Percentiles rank a stretch among this genome's conserved stretches.
Conservation (phyloP, 2,113 vertebrate genomes). For the Triplophysa dalaica region DNA sequence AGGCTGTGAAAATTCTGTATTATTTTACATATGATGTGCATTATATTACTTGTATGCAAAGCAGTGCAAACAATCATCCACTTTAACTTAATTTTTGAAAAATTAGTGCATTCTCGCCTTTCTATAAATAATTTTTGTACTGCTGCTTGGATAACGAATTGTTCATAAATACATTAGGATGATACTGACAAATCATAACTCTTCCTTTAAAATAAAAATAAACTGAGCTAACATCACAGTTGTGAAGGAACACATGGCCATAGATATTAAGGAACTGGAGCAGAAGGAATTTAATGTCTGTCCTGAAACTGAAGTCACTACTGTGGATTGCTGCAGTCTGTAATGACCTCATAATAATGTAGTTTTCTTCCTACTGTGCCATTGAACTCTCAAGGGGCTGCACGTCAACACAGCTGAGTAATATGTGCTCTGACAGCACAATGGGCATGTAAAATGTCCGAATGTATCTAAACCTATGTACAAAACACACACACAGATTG, state of each 20-base stretch:
- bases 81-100: not conserved
- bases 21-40: too few relatives aligned
- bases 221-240: not conserved
- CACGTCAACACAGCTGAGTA: slow-evolving; percentile 18
- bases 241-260: slow-evolving; percentile 15
- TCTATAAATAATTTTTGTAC: not conserved
- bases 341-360: slow-evolving; percentile 43
- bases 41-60: not conserved
- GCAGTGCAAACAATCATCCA: not conserved
- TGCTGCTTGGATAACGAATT: not conserved
- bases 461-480: not conserved
- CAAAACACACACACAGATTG: not conserved
- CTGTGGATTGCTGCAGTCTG: slow-evolving; percentile 6
- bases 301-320: slow-evolving; percentile 7
- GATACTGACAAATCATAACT: not conserved
- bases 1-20: not conserved
- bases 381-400: slow-evolving; percentile 35
- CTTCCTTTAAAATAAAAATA: not conserved
- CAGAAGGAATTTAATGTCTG: slow-evolving; percentile 56
- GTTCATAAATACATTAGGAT: not conserved
- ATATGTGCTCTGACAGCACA: slow-evolving; percentile 1
- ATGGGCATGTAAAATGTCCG: not conserved
- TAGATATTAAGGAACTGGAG: slow-evolving; percentile 58
- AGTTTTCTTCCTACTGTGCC: not conserved
- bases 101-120: not conserved